Conservation (phyloP, 2,797 vertebrate genomes). For the Podargus strigoides region DNA sequence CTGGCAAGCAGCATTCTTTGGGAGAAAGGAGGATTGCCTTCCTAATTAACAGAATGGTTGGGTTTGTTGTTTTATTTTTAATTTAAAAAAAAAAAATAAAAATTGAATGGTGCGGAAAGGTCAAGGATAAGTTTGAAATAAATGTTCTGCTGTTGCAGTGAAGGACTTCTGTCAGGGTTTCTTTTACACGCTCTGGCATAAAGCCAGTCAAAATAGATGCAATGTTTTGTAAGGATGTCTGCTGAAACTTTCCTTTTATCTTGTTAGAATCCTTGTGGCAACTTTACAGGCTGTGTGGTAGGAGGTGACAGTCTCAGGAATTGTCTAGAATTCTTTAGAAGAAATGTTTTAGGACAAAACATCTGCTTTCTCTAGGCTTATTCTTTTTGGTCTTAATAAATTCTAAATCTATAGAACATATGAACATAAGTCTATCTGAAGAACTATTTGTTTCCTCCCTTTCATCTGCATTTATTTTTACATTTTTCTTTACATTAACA, state of each 20-base stretch:
- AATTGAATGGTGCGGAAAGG: not conserved
- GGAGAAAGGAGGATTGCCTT: not conserved
- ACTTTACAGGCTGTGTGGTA: not conserved
- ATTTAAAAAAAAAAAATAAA: not conserved
- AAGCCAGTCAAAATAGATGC: slow-evolving; percentile 2
- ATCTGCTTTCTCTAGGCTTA: not conserved
- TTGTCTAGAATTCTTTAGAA: not conserved
- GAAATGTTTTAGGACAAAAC: not conserved
- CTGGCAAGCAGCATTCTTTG: not conserved
- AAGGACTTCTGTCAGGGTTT: not conserved
- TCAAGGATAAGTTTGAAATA: not conserved
- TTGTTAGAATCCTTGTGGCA: not conserved
- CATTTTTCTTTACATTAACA: not conserved
- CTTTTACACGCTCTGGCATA: not conserved
- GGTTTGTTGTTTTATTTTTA: not conserved
- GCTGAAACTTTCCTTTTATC: slow-evolving; percentile 11
- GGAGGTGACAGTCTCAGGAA: not conserved
- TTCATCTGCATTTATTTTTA: not conserved
- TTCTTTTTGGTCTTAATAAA: not conserved
- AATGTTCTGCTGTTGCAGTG: not conserved
- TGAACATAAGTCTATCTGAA: not conserved
- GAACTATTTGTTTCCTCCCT: not conserved
- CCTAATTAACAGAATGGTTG: not conserved
- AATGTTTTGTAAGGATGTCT: not conserved
- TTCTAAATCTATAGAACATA: not conserved